Conservation (phyloP, 2,113 vertebrate genomes). For the Percina caprodes region DNA sequence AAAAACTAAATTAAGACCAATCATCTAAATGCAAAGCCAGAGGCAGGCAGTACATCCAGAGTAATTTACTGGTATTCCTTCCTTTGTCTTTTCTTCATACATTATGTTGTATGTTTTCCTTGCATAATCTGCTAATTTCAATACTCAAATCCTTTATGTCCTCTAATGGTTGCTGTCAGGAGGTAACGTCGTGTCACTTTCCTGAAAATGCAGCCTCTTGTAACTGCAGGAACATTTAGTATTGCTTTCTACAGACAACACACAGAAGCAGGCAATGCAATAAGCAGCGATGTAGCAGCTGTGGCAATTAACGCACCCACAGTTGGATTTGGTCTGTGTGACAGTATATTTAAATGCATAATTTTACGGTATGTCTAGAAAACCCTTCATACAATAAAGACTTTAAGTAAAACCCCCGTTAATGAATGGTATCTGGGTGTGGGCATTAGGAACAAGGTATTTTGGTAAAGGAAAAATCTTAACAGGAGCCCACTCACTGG, state of each 20-base stretch:
- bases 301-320: not conserved
- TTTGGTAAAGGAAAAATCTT: not conserved
- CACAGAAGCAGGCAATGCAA: no score
- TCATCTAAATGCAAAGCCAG: not conserved
- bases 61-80: not conserved
- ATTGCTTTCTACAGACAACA: not conserved
- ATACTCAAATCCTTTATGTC: not conserved
- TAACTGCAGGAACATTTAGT: no score
- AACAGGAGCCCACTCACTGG: not conserved
- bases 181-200: not conserved
- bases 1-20: not conserved
- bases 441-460: no score
- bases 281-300: not conserved
- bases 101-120: not conserved
- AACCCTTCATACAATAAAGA: not conserved
- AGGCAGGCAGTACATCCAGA: not conserved
- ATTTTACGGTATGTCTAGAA: not conserved
- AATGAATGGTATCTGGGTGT: no score
- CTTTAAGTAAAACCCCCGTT: not conserved
- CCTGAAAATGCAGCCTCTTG: no score
- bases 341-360: no score
- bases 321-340: no score
- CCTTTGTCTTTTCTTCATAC: not conserved
- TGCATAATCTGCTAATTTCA: not conserved
- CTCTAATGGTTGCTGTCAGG: constrained; percentile 1